phyloP scores from a whole-genome alignment of 2,797 vertebrate species.

The Sciurus carolinensis region DNA sequence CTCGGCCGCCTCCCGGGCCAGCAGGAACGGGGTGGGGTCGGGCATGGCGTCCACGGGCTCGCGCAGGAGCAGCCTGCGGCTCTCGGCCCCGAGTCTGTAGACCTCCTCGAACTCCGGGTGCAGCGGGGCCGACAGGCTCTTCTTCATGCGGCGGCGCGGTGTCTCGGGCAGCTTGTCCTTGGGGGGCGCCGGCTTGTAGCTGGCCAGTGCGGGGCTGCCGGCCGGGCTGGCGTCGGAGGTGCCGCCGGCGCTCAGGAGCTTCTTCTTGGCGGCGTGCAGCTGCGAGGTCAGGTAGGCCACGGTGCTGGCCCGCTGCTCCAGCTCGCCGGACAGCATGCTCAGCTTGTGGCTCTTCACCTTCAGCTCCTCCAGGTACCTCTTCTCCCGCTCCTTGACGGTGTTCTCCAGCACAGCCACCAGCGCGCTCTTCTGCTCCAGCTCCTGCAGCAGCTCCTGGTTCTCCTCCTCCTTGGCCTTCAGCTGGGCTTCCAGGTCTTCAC shows the following conservation, averaged over 20 bases:
- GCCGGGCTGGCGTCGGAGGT: conserved; percentile 93
- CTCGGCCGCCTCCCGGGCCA: conserved; percentile 94
- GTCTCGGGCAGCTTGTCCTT: conserved; percentile 97
- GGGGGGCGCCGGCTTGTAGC: conserved; percentile 95
- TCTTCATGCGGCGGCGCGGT: conserved; percentile 97
- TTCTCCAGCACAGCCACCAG: conserved; percentile 97
- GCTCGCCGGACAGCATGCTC: conserved; percentile 95
- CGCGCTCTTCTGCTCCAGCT: conserved; percentile 97
- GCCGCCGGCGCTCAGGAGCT: conserved; percentile 93
- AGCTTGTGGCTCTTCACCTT: conserved; percentile 98
- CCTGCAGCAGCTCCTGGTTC: conserved; percentile 93
- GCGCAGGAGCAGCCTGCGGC: conserved; percentile 94
- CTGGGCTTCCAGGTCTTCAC: conserved; percentile 96
- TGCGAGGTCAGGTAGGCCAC: conserved; percentile 98
- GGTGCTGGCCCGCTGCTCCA: conserved; percentile 97
- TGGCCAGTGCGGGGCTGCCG: conserved; percentile 92
- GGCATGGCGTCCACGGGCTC: conserved; percentile 97
- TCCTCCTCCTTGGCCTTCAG: conserved; percentile 95
- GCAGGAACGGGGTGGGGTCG: conserved; percentile 96
- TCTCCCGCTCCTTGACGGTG: conserved; percentile 96
- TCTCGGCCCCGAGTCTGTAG: conserved; percentile 94
- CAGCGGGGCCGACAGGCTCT: conserved; percentile 97
- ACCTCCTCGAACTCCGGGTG: conserved; percentile 97
- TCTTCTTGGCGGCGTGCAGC: conserved; percentile 97
- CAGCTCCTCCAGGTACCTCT: conserved; percentile 98